These are phyloP conservation scores for Tautogolabrus adspersus DNA, from an alignment of 2,113 vertebrate species.

Conservation along the genomic window DNA sequence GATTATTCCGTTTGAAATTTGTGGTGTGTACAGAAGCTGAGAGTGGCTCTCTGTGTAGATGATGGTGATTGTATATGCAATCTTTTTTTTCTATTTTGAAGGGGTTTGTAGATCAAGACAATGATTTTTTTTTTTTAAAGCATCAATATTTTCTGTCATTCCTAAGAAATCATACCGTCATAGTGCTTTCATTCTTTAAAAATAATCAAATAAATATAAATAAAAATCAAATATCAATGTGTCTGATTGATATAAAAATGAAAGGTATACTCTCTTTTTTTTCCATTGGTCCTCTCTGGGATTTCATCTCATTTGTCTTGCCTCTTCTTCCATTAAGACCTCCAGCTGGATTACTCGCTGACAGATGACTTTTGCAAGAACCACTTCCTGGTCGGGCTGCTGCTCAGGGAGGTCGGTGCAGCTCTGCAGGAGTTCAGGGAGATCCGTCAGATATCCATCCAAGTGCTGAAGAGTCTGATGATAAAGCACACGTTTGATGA, in stretches of 20 bases:
- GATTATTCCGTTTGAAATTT: constrained; percentile 1
- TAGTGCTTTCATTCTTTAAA: background rate
- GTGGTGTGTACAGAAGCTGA: constrained; percentile 1
- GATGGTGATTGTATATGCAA: constrained; percentile 18
- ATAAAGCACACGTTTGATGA: constrained; percentile 98
- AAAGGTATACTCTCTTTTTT: background rate
- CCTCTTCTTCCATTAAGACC: constrained; percentile 84
- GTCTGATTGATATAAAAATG: too few species aligned
- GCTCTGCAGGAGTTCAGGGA: constrained; percentile 95
- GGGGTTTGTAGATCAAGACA: background rate
- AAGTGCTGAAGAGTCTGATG: constrained; percentile 96
- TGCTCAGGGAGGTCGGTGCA: constrained; percentile 92
- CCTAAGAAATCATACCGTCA: background rate
- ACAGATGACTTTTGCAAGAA: constrained; percentile 98
- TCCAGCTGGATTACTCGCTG: constrained; percentile 95
- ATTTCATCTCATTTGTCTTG: too few species aligned
- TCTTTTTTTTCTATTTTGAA: background rate
- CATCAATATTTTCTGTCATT: background rate
- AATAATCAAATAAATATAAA: too few species aligned
- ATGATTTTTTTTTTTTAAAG: background rate
- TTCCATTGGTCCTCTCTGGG: background rate
- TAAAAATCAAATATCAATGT: too few species aligned
- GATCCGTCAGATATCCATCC: constrained; percentile 91
- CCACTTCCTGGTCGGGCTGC: constrained; percentile 96
- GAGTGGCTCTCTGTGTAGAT: constrained; percentile 31